These are phyloP conservation scores for Calosoma granatense DNA, from an alignment of 1,140 invertebrate genomes.

Conservation along the genomic window DNA sequence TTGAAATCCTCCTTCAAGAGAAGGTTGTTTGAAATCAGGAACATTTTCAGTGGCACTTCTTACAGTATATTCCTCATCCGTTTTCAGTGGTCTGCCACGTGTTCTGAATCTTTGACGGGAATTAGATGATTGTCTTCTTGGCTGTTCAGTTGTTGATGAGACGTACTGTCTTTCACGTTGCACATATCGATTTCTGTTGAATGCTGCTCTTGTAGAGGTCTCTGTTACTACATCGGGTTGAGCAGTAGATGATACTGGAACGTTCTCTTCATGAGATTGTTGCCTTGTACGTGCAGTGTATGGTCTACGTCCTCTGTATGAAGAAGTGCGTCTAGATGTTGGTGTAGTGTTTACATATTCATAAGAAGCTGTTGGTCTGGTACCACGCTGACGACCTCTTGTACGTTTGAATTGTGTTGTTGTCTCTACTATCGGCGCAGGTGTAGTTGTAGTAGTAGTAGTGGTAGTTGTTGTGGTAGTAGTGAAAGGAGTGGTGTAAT, in stretches of 20 bases:
- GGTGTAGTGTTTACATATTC: neutral
- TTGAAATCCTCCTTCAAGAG: neutral
- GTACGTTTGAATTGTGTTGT: slow-evolving; percentile 28
- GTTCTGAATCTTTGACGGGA: slow-evolving; percentile 24
- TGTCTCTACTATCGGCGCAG: slow-evolving; percentile 33
- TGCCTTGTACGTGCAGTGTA: slow-evolving; percentile 24
- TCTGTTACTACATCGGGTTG: slow-evolving; percentile 32
- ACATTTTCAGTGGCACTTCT: slow-evolving; percentile 9
- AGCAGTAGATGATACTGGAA: slow-evolving; percentile 18
- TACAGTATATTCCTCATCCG: slow-evolving; percentile 14
- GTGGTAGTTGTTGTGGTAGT: slow-evolving; percentile 31
- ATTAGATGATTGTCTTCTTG: neutral
- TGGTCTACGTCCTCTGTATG: slow-evolving; percentile 18
- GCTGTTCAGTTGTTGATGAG: slow-evolving; percentile 1
- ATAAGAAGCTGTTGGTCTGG: slow-evolving; percentile 15
- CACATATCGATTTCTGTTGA: slow-evolving; percentile 31
- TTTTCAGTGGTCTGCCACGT: slow-evolving; percentile 21
- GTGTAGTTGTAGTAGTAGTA: slow-evolving; percentile 34
- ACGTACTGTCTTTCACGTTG: slow-evolving; percentile 10
- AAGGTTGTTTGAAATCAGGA: neutral
- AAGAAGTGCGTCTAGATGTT: neutral
- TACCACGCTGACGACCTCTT: slow-evolving; percentile 23
- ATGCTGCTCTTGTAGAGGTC: slow-evolving; percentile 39
- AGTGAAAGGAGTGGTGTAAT: slow-evolving; percentile 20
- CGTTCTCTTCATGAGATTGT: slow-evolving; percentile 13